Evolutionary conservation across 2,888 invertebrate genomes (phyloP), one percentile per base, ranked within the genome.

Genomic region (Prosopocoilus inquinatus): DNA sequence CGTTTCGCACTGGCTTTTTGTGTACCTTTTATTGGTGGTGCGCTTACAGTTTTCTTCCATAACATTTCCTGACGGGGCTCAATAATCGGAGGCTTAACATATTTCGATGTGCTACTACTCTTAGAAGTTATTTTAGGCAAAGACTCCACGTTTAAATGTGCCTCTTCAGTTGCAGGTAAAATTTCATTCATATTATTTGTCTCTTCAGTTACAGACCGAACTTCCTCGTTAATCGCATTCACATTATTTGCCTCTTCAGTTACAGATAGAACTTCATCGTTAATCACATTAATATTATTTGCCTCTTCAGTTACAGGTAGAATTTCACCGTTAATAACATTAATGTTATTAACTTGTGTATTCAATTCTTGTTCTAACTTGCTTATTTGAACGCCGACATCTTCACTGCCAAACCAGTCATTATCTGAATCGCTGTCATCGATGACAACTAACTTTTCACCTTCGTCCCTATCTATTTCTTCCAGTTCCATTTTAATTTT

Each of bases 41-140:
- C 12, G 12, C 32, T 47, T 44, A 44, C 41, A 16, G 38, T 12
- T 7, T 32, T 20, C 36, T 8, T 55, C 38, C 28, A 57, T 58
- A 34, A 9, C 33, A 41, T 46, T 8, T 28, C 56, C 53, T 47
- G 53, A 60, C 59, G 70, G 58, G 55, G 67, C 51, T 69, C 66
- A 15, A 69, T 61, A 20, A 72, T 61, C 7, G 63, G 64, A n/a
- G 66, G 66, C 56, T 61, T 66, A 28, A 47, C 55, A 34, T 56
- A 64, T 50, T 52, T 55, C 8, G 15, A 16, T 49, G 15, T 36
- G 9, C 9, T 49, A n/a, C 4, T 38, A 36, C 12, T 39, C 3
- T 13, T 9, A 20, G 9, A 16, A 41, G 35, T 3, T 3, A 3
- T 35, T 11, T 47, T 35, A 34, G 16, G 9, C n/a, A n/a, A n/a